Evolutionary conservation across 2,113 vertebrate genomes (phyloP), one percentile per base, ranked within the genome.

Genomic region (Pelodiscus sinensis): DNA sequence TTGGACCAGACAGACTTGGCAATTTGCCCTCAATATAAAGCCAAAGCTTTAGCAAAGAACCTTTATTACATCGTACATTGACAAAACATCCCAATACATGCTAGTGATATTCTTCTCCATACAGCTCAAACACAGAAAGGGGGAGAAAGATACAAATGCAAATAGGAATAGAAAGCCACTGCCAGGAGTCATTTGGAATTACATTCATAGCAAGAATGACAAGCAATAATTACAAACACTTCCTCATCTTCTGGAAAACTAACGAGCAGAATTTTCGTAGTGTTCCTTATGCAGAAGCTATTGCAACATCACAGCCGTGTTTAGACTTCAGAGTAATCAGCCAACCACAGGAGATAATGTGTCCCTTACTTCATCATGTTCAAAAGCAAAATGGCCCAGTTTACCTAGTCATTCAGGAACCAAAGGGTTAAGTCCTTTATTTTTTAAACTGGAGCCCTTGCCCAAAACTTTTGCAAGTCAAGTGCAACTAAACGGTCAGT

Each of bases 11-110:
- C 38, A 50, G 73, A 50, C 73, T 77, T 38, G 14, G 3, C 75
- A 93, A 71, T 79, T 83, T 95, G 85, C 93, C 82, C 93, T 87
- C 50, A 82, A 52, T 82, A 75, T 54, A 85, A 90, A 92, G 35
- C 35, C 22, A 80, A 77, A 85, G n/a, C 84, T 81, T 92, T 18
- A 83, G 91, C 3, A 21, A 38, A 68, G 88, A 50, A 31, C n/a
- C 50, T 2, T 3, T 86, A 81, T 56, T 9, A 2, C 24, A 1
- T 51, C 29, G 86, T 86, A 16, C 14, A 31, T 77, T 35, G 86
- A 38, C 85, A 89, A 60, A 50, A 73, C 12, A 35, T 35, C 22
- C 73, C 38, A 44, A 13, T 21, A 44, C 12, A 25, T 44, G 19
- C 38, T 50, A 10, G n/a, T 14, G 38, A 44, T 12, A 73, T 22